Evolutionary conservation across 2,888 invertebrate species (phyloP), one percentile per base, ranked within the genome.

Genomic region (Aromia moschata): DNA sequence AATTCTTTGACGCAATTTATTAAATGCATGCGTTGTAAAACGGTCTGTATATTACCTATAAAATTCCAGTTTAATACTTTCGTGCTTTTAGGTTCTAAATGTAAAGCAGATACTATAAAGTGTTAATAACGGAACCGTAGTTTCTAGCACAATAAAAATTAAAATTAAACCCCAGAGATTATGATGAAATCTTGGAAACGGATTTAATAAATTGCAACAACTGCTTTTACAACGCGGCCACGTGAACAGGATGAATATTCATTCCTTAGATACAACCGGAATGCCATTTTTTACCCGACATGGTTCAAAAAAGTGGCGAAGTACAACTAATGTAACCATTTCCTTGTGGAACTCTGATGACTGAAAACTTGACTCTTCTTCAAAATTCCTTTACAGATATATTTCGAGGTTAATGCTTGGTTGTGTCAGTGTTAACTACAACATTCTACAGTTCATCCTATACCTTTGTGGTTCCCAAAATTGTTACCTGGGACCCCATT

Each of bases 21-120:
- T 25, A 25, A 43, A 25, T 12, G 25, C 43, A 25, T 43, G 20
- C 41, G 41, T 12, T 20, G 11, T 11, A 25, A 25, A 43, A 43
- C 14, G 43, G 25, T 25, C 4, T 25, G 25, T 43, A 43, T 43
- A 25, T 20, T 12, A 43, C 43, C 5, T 20, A 11, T 41, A 11
- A 41, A 41, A 41, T 41, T 17, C n/a, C n/a, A 41, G 7, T 41
- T 41, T 43, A 43, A 43, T 43, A 20, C 43, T 2, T 43, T 20
- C 14, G 14, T 20, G 14, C 12, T 43, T 25, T 43, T 5, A 33
- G 2, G 33, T 33, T 33, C n/a, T 11, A 33, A 33, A 33, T 33
- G 10, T 33, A 11, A 33, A 33, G n/a, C 11, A 11, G 7, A 33
- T 11, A 5, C 33, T 11, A 33, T 33, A 33, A 33, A 33, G 33